Evolutionary conservation across 2,888 invertebrate genomes (phyloP).

Genomic region (Silvanus unidentatus): DNA sequence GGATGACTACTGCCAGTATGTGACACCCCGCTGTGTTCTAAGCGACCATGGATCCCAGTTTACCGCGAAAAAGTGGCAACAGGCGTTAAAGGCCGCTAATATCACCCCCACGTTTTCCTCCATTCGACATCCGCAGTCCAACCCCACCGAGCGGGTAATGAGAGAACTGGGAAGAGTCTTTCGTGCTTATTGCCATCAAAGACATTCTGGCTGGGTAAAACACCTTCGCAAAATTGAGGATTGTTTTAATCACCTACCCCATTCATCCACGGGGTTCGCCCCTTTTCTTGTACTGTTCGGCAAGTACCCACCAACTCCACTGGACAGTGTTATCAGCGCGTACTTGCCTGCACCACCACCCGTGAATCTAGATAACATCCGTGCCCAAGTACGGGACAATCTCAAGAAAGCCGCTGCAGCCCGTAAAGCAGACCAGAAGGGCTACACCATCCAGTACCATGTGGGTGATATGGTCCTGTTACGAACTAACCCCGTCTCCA

Average conservation of each 20-base stretch:
- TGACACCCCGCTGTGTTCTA: not conserved
- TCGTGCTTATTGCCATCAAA: slow-evolving; percentile 7
- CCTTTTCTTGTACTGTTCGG: slow-evolving; percentile 2
- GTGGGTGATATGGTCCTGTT: no score
- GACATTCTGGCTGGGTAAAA: slow-evolving; percentile 8
- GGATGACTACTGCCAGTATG: slow-evolving; percentile 9
- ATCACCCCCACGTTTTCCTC: slow-evolving; percentile 5
- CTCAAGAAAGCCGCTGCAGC: no score
- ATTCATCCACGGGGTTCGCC: slow-evolving; percentile 8
- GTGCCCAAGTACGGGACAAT: no score
- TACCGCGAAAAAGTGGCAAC: slow-evolving; percentile 16
- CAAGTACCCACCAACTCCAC: not conserved
- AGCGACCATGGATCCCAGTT: slow-evolving; percentile 28
- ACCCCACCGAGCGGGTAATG: no score
- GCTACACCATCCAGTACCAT: no score
- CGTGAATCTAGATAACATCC: no score
- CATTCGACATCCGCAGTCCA: no score
- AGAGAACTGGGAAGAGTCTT: no score
- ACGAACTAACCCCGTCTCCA: no score
- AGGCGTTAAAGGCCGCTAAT: not conserved
- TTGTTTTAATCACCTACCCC: slow-evolving; percentile 10
- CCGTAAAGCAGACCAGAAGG: no score
- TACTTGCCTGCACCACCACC: no score
- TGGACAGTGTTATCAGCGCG: no score
- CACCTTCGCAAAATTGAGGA: slow-evolving; percentile 1